Base-by-base conservation (phyloP, 2,888 invertebrate species). In the Sericinus montela region DNA sequence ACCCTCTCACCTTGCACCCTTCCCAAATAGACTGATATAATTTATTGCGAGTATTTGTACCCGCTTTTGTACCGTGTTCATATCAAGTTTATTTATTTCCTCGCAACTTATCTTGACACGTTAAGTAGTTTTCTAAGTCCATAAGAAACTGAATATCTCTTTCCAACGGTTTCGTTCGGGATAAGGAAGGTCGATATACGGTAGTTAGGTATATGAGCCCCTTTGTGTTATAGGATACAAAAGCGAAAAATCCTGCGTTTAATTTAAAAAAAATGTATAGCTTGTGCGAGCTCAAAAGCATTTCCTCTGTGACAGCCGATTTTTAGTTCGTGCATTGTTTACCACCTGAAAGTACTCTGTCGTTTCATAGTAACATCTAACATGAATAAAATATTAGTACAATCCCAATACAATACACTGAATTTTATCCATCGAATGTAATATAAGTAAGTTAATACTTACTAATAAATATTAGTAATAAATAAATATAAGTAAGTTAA, bases 51-150 rank as follows among this genome's bases (percentile, higher is more conserved):
- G 45, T 51, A 51, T 51, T 45, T 51, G 50, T 45, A 45, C 45
- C 41, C 50, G 50, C 45, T 50, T 51, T 42, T 40, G 49, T 42
- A 37, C 41, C 50, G 37, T 40, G 40, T 32, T 42, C 50, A 37
- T 45, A 51, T 51, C 50, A 45, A 51, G 45, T 51, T 51, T 51
- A 51, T 51, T 51, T 51, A 51, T 51, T 51, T 45, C 45, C 50
- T 38, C 45, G 50, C 41, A 45, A 51, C 50, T 51, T 51, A 45
- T 51, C 50, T 51, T 51, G 50, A 51, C 50, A 51, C 50, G 42
- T 51, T 51, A 45, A 51, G 50, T 51, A 51, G 45, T 51, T 51
- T 34, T 51, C 13, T 51, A 51, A 51, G 45, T 45, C 50, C 42
- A 37, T 51, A 45, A 51, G 45, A 38, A 51, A 41, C 37, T 38